A percentile compares a stretch with the other conserved stretches of the same genome.
phyloP scores from a whole-genome alignment of 2,797 vertebrate genomes.

The Poecilia velifera region DNA sequence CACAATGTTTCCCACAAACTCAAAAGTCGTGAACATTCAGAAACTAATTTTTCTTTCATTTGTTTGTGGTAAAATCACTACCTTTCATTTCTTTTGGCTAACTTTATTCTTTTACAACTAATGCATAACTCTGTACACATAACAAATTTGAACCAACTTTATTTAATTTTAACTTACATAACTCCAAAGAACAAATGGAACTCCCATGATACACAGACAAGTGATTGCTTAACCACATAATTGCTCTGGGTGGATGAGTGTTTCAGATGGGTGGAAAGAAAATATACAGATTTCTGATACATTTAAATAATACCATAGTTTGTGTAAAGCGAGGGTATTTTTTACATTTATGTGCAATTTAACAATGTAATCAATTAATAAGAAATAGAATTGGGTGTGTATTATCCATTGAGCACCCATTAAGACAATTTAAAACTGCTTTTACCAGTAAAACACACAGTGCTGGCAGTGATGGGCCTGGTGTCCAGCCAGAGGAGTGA shows the following conservation, averaged over 20 bases:
- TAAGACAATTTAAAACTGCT: not conserved
- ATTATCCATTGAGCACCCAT: not conserved
- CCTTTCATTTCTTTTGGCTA: not conserved
- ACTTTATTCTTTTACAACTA: not conserved
- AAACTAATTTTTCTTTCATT: not conserved
- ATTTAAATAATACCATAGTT: not conserved
- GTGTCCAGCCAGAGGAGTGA: conserved; percentile 53
- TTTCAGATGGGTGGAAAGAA: not conserved
- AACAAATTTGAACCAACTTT: not conserved
- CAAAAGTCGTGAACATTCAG: not conserved
- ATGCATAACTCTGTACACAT: not conserved
- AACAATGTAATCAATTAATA: not conserved
- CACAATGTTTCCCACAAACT: not conserved
- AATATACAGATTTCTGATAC: not conserved
- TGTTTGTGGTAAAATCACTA: not conserved
- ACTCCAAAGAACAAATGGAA: not conserved
- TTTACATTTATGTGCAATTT: not conserved
- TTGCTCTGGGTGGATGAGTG: not conserved
- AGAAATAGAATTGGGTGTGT: not conserved
- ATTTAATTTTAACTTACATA: not conserved
- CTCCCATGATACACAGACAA: not conserved
- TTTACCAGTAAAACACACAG: not conserved
- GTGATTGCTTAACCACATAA: not conserved
- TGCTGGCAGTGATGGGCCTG: conserved; percentile 25
- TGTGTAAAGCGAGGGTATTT: not conserved